These are phyloP conservation scores for Panagrolaimus sp. DNA, from an alignment of 1,140 invertebrate species.

Conservation along the genomic window DNA sequence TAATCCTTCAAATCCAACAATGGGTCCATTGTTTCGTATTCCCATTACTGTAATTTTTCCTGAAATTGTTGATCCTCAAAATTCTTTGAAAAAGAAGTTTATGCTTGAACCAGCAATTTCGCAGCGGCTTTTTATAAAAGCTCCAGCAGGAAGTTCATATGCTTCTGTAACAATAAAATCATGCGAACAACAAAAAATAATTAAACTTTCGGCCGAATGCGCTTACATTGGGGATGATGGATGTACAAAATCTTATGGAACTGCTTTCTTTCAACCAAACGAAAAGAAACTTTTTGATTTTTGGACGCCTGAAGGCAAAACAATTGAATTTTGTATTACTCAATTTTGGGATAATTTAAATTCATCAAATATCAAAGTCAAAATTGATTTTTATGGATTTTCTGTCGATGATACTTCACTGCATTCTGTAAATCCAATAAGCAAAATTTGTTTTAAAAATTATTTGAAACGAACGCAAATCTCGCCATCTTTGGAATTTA, in stretches of 20 bases:
- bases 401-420: too few relatives aligned
- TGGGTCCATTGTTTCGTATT: too few relatives aligned
- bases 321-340: conserved; percentile 30
- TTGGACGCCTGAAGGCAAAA: conserved; percentile 25
- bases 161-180: neutral
- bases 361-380: conserved; percentile 22
- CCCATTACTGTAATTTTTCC: too few relatives aligned
- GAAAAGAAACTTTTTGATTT: conserved; percentile 9
- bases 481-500: too few relatives aligned
- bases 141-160: conserved; percentile 70
- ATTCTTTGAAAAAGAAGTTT: conserved; percentile 63
- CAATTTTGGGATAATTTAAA: conserved; percentile 32
- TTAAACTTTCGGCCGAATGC: neutral
- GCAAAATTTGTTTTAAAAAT: too few relatives aligned
- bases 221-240: neutral
- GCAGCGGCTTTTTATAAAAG: conserved; percentile 76
- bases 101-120: conserved; percentile 76
- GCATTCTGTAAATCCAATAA: too few relatives aligned
- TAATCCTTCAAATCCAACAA: too few relatives aligned
- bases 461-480: too few relatives aligned
- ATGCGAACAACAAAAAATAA: neutral
- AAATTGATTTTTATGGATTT: conserved; percentile 36
- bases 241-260: neutral
- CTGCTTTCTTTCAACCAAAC: conserved; percentile 21
- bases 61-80: conserved; percentile 21